A percentile compares a stretch with the other conserved stretches of the same genome.
phyloP scores from a whole-genome alignment of 2,113 vertebrate species.

The Hoplias malabaricus region DNA sequence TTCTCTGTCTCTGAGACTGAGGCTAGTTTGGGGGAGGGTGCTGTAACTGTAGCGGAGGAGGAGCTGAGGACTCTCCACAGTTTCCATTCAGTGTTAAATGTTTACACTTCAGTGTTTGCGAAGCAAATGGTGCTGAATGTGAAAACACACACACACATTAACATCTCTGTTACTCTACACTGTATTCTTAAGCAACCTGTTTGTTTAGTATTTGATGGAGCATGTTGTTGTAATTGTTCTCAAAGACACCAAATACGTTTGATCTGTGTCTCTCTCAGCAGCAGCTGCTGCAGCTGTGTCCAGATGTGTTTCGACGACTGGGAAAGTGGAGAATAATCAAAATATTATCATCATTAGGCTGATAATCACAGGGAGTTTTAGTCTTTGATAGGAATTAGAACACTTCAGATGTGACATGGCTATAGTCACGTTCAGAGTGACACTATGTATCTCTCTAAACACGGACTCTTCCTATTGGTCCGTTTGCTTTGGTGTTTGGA shows the following conservation, averaged over 20 bases:
- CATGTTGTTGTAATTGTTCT: background rate
- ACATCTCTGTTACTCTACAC: background rate
- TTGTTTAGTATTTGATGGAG: background rate
- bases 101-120: background rate
- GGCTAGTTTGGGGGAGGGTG: too few relatives aligned
- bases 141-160: conserved; percentile 16
- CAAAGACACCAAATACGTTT: background rate
- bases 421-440: too few relatives aligned
- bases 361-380: background rate
- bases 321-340: background rate
- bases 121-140: background rate
- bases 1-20: too few relatives aligned
- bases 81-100: conserved; percentile 6
- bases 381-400: too few relatives aligned
- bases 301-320: background rate
- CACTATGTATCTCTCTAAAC: too few relatives aligned
- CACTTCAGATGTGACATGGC: too few relatives aligned
- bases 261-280: background rate
- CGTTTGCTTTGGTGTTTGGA: too few relatives aligned
- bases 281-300: background rate
- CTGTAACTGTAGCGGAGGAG: too few relatives aligned
- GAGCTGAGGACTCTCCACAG: too few relatives aligned
- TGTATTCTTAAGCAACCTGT: too few relatives aligned
- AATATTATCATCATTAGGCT: background rate
- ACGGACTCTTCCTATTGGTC: too few relatives aligned